Base-by-base conservation (phyloP, 2,113 vertebrate genomes). In the Dasyornis broadbenti region DNA sequence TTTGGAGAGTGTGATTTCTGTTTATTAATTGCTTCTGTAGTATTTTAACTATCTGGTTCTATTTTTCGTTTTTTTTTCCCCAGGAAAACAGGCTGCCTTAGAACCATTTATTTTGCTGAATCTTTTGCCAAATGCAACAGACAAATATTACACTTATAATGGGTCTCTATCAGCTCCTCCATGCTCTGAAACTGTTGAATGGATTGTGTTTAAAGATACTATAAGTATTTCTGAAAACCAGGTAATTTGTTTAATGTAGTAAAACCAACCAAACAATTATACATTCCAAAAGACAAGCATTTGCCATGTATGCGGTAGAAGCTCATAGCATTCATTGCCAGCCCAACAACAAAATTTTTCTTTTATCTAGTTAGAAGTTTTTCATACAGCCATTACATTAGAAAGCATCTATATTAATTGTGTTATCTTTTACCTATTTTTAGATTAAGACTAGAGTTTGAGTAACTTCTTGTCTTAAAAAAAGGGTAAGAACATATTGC, bases 121-220 rank as follows among this genome's bases (percentile, higher is more conserved):
- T 63, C 98, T 99, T 89, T 98, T 99, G 82, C 99, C 99, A 0
- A 98, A 99, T 71, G 98, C 99, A 91, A 99, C 98, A 1, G 98
- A 99, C 70, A 99, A 99, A 88, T 99, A 99, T 84, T 99, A 99
- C 81, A 98, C 98, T 85, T 99, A 99, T 76, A 99, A 99, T 61
- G 99, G 99, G 44, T 99, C 99, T 6, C 96, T 99, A 95, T 99
- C 99, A 30, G 97, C 98, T 22, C 99, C 99, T 31, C 99, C 99
- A 28, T 99, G 99, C 97, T 98, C 98, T 23, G 99, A 99, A 97
- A 99, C 98, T 0, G 99, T 99, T 18, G 98, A 99, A 97, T 99
- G 99, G 99, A 98, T 99, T 94, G 92, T 99, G 70, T 99, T 99
- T 93, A 99, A 99, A 97, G 98, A 99, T 87, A 98, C 98, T 1